Conservation (phyloP, 2,113 vertebrate species). For the Aptenodytes patagonicus region DNA sequence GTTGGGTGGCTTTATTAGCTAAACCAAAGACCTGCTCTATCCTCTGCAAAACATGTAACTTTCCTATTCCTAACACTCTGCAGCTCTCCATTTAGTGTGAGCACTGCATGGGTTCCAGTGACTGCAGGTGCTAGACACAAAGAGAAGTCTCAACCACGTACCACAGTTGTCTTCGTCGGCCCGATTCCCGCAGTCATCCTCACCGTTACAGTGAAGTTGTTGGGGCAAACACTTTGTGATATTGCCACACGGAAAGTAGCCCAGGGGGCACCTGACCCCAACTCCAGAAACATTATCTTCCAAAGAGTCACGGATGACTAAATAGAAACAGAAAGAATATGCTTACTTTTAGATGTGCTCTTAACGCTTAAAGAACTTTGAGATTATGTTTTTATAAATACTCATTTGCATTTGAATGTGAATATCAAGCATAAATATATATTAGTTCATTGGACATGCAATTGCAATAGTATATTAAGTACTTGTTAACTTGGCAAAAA, state of each 20-base stretch:
- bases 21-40: background rate
- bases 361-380: background rate
- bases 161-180: slow-evolving; percentile 94
- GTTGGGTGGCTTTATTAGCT: background rate
- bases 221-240: slow-evolving; percentile 89
- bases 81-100: background rate
- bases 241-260: slow-evolving; percentile 94
- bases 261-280: slow-evolving; percentile 78
- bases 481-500: background rate
- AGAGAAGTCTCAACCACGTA: slow-evolving; percentile 61
- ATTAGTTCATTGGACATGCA: background rate
- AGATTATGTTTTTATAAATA: background rate
- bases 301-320: slow-evolving; percentile 66
- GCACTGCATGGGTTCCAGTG: background rate
- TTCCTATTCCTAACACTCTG: background rate
- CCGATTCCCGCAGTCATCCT: slow-evolving; percentile 90
- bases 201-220: slow-evolving; percentile 89
- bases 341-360: background rate
- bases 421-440: background rate
- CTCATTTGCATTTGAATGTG: background rate
- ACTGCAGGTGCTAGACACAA: background rate
- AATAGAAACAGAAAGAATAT: background rate
- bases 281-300: slow-evolving; percentile 69
- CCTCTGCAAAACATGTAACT: background rate
- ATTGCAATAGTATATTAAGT: background rate